Evolutionary conservation across 2,888 invertebrate species (phyloP).

Genomic region (Carterocephalus palaemon): DNA sequence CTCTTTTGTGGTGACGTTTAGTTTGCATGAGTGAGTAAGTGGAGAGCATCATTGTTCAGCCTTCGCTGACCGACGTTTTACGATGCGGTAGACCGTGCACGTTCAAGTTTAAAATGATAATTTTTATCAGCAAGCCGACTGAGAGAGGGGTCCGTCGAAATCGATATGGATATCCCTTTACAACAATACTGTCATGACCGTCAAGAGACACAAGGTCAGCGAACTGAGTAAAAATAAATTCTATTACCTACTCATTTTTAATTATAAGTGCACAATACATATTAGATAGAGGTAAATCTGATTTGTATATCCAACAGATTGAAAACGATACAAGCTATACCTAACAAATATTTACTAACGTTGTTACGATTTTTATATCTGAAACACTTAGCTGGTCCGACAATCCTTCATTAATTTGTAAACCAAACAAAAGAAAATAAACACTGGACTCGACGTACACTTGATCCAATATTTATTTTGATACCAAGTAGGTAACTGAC

Average conservation of each 20-base stretch:
- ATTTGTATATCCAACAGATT: slow-evolving; percentile 2
- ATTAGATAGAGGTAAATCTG: too few relatives aligned
- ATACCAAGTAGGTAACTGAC: slow-evolving; percentile 71
- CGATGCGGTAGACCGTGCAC: slow-evolving; percentile 59
- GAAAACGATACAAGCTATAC: slow-evolving; percentile 27
- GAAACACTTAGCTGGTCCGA: slow-evolving; percentile 50
- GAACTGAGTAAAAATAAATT: too few relatives aligned
- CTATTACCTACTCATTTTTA: too few relatives aligned
- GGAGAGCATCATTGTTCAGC: slow-evolving; percentile 59
- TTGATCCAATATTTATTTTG: slow-evolving; percentile 75
- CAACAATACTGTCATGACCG: slow-evolving; percentile 3
- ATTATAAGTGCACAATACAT: too few relatives aligned
- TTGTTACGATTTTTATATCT: slow-evolving; percentile 37
- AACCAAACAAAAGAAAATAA: slow-evolving; percentile 61
- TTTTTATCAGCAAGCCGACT: slow-evolving; percentile 41
- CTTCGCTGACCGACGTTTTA: slow-evolving; percentile 61
- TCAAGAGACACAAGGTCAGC: neutral
- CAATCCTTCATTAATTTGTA: slow-evolving; percentile 74
- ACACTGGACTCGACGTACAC: slow-evolving; percentile 70
- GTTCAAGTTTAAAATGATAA: slow-evolving; percentile 67
- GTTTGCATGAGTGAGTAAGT: slow-evolving; percentile 60
- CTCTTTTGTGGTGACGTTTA: slow-evolving; percentile 59
- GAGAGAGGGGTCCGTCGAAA: slow-evolving; percentile 38
- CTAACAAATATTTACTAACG: slow-evolving; percentile 42
- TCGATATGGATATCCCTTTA: slow-evolving; percentile 45